Evolutionary conservation across 2,113 vertebrate genomes (phyloP).

Genomic region (Gymnorhina tibicen): DNA sequence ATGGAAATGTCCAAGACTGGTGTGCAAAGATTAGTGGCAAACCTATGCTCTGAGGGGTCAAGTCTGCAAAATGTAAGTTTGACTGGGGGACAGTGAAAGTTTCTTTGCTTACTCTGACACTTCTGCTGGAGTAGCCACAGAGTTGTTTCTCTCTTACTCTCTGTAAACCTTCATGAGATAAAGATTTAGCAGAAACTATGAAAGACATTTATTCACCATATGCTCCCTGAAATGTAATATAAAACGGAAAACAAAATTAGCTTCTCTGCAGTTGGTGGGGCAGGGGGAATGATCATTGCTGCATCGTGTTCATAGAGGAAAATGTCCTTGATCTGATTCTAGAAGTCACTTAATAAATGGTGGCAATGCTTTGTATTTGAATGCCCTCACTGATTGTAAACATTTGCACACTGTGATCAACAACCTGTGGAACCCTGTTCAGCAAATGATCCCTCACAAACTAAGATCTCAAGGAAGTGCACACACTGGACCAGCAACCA

Average conservation of each 20-base stretch:
- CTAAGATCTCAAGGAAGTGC: background rate
- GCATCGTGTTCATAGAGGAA: background rate
- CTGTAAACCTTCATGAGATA: background rate
- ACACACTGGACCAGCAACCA: background rate
- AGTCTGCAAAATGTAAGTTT: background rate
- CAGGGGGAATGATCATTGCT: background rate
- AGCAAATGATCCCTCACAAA: background rate
- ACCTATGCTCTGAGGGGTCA: background rate
- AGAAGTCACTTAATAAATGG: background rate
- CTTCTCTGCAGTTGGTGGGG: background rate
- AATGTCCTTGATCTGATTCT: background rate
- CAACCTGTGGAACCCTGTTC: background rate
- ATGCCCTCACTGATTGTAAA: background rate
- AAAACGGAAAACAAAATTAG: background rate
- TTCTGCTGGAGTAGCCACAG: background rate
- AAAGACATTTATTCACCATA: background rate
- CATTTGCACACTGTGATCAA: background rate
- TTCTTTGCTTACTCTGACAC: background rate
- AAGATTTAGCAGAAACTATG: background rate
- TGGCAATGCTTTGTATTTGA: background rate
- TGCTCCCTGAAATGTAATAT: background rate
- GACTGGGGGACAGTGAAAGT: background rate
- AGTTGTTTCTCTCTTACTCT: background rate
- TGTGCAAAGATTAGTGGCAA: background rate
- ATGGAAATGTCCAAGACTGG: background rate